Evolutionary conservation across 2,113 vertebrate genomes (phyloP), one percentile per base, ranked within the genome.

Genomic region (Myrmophylax atrothorax): DNA sequence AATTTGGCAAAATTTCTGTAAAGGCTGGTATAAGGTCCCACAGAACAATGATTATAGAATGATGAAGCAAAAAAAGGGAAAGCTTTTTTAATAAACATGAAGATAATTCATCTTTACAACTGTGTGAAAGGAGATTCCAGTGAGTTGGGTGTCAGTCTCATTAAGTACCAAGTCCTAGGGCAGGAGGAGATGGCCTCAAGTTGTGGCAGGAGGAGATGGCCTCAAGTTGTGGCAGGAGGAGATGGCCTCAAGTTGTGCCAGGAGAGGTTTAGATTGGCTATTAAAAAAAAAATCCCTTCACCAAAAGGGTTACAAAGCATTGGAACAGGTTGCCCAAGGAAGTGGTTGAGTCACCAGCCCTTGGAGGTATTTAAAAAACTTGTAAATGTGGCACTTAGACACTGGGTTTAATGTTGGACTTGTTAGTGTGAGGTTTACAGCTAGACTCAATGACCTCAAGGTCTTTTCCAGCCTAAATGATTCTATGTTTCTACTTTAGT

Each of bases 71-170:
- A 33, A 38, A 62, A 12, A 40, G 28, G 14, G 22, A 62, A 62
- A 42, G 10, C 0, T 33, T 58, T 78, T 68, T n/a, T 37, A 66
- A 18, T 31, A 64, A 56, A 47, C 7, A 10, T 37, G 10, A 31
- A 49, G 63, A 7, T 37, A 52, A 9, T 63, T 37, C 8, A 3
- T 69, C 25, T 58, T 22, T 40, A 28, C 10, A 73, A 14, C 6
- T 52, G 7, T 38, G 12, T 26, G 16, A 53, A 79, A 58, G 22
- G 25, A 50, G 7, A 10, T 10, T 58, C 18, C 22, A 62, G 14
- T 0, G 2, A 49, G 1, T 16, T 38, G 19, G 9, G 6, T 15
- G 4, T 35, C 0, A 0, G n/a, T 22, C 9, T 68, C 31, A 58
- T 52, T 6, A 62, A 37, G 12, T 42, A 37, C 13, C 5, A 37